Evolutionary conservation across 2,888 invertebrate species (phyloP).

Genomic region (Ophion obscuratus): DNA sequence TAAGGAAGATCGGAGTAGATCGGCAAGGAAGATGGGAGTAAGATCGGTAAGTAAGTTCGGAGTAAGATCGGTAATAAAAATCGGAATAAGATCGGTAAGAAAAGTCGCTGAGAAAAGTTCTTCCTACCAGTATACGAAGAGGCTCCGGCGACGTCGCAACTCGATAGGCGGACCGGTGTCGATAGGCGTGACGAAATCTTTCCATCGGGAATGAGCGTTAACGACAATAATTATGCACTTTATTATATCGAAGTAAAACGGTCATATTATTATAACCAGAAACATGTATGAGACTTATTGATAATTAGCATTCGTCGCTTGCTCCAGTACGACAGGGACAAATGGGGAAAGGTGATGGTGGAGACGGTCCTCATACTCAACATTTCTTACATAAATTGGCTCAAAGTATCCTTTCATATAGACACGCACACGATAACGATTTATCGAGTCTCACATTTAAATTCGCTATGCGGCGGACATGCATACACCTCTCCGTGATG

Average conservation of each 20-base stretch:
- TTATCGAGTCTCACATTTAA: slow-evolving; percentile 13
- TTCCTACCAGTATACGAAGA: not conserved
- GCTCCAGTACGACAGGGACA: not conserved
- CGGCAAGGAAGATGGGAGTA: too few species aligned
- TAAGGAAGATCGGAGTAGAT: not conserved
- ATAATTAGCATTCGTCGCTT: slow-evolving; percentile 35
- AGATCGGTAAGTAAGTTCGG: too few species aligned
- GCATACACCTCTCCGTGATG: slow-evolving; percentile 46
- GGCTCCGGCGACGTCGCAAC: not conserved
- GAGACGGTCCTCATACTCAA: not conserved
- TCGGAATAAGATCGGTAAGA: too few species aligned
- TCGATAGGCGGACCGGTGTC: not conserved
- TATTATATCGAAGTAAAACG: not conserved
- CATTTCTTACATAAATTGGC: not conserved
- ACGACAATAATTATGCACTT: not conserved
- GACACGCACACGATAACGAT: not conserved
- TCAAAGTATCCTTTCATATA: not conserved
- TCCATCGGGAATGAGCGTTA: slow-evolving; percentile 1
- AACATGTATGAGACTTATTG: not conserved
- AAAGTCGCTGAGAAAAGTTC: not conserved
- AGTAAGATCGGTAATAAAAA: too few species aligned
- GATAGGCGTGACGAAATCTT: not conserved
- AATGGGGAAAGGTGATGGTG: not conserved
- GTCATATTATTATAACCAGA: slow-evolving; percentile 15
- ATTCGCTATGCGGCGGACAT: slow-evolving; percentile 6